Evolutionary conservation across 1,140 invertebrate genomes (phyloP).

Genomic region (Drosophila tristis): DNA sequence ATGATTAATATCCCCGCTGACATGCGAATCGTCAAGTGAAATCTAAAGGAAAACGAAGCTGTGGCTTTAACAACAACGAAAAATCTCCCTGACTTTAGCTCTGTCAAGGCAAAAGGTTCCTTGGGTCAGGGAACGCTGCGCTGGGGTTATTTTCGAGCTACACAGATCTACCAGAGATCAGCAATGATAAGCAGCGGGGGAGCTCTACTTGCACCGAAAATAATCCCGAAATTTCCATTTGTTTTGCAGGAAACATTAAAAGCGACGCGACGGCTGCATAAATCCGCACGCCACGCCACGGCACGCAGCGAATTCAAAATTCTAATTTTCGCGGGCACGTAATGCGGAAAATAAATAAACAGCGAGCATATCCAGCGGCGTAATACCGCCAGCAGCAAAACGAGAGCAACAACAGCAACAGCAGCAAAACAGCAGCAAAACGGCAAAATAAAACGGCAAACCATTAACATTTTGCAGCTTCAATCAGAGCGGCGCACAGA

Average conservation of each 20-base stretch:
- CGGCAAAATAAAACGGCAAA: slow-evolving; percentile 42
- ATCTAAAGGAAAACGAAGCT: slow-evolving; percentile 64
- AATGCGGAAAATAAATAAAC: slow-evolving; percentile 59
- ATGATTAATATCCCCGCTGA: slow-evolving; percentile 79
- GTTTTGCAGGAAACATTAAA: slow-evolving; percentile 44
- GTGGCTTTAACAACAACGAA: slow-evolving; percentile 29
- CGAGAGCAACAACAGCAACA: slow-evolving; percentile 19
- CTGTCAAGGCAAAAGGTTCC: too few relatives aligned
- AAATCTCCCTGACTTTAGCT: not conserved
- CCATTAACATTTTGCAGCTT: slow-evolving; percentile 68
- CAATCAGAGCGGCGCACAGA: slow-evolving; percentile 45
- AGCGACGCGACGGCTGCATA: slow-evolving; percentile 26
- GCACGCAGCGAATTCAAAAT: slow-evolving; percentile 37
- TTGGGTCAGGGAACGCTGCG: too few relatives aligned
- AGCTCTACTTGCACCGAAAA: not conserved
- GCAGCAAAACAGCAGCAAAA: slow-evolving; percentile 13
- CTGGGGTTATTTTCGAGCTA: too few relatives aligned
- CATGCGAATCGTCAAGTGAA: slow-evolving; percentile 78
- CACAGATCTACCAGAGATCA: slow-evolving; percentile 13
- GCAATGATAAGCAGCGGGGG: too few relatives aligned
- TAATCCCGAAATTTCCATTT: slow-evolving; percentile 19
- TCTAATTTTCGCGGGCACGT: slow-evolving; percentile 53
- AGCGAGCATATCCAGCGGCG: slow-evolving; percentile 1
- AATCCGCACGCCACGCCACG: slow-evolving; percentile 16
- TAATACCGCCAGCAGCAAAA: not conserved